These are phyloP conservation scores for Bettongia penicillata DNA, from an alignment of 2,113 vertebrate genomes.

Conservation along the genomic window DNA sequence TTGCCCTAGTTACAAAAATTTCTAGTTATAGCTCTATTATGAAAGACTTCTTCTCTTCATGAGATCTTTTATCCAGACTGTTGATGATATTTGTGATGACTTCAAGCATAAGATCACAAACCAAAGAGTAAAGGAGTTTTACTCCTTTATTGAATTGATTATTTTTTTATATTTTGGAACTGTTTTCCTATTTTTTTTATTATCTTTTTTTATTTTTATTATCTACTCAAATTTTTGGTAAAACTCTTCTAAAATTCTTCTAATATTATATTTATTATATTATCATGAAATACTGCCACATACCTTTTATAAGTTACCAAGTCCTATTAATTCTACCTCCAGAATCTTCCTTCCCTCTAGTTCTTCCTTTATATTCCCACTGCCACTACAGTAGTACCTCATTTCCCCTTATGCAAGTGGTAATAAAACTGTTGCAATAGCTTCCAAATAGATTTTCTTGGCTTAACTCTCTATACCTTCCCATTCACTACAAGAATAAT, in stretches of 20 bases:
- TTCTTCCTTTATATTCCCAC: neutral
- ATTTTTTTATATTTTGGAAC: constrained; percentile 24
- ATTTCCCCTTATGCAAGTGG: neutral
- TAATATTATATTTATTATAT: constrained; percentile 11
- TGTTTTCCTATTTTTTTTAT: constrained; percentile 10
- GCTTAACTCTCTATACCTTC: neutral
- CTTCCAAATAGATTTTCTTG: neutral
- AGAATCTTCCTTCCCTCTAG: neutral
- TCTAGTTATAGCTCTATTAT: neutral
- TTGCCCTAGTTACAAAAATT: neutral
- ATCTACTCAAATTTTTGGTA: constrained; percentile 14
- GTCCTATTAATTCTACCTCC: neutral
- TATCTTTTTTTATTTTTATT: constrained; percentile 19
- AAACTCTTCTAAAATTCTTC: constrained; percentile 33
- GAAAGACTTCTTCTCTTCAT: neutral
- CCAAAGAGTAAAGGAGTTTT: neutral
- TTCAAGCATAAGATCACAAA: neutral
- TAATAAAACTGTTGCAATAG: neutral
- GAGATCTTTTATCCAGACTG: neutral
- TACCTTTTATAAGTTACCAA: neutral
- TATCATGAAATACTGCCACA: neutral
- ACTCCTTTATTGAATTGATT: neutral
- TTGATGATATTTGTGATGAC: neutral
- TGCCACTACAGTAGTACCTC: neutral
- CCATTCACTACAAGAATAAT: too few relatives aligned